Evolutionary conservation across 2,888 invertebrate species (phyloP).

Genomic region (Nemotelus pantherinus): DNA sequence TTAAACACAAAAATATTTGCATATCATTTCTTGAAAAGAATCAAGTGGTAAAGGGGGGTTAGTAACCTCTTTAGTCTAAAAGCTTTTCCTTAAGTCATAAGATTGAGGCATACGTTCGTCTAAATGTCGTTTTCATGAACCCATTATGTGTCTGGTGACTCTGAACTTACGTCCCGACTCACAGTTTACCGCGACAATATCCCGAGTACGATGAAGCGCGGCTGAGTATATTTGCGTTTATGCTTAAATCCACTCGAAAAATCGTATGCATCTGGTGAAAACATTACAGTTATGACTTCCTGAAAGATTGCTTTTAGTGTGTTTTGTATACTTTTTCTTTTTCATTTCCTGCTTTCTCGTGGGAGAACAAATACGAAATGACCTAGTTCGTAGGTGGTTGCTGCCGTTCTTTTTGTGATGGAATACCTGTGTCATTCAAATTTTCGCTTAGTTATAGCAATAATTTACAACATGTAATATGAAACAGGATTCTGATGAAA

Average conservation of each 20-base stretch:
- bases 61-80: slow-evolving; percentile 33
- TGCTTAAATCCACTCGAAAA: slow-evolving; percentile 27
- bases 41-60: neutral
- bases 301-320: slow-evolving; percentile 36
- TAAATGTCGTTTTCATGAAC: slow-evolving; percentile 21
- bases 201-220: neutral
- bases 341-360: slow-evolving; percentile 6
- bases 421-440: no score
- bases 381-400: neutral
- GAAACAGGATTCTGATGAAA: no score
- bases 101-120: slow-evolving; percentile 5
- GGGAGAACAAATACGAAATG: slow-evolving; percentile 5
- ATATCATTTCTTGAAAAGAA: slow-evolving; percentile 30
- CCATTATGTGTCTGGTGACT: slow-evolving; percentile 12
- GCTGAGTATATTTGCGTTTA: slow-evolving; percentile 7
- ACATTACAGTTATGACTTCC: slow-evolving; percentile 38
- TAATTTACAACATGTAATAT: no score
- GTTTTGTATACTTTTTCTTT: neutral
- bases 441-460: no score
- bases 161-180: slow-evolving; percentile 8
- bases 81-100: slow-evolving; percentile 25
- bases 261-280: slow-evolving; percentile 37
- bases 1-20: slow-evolving; percentile 17
- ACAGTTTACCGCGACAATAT: neutral
- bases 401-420: neutral